Evolutionary conservation across 2,797 vertebrate species (phyloP), one percentile per base, ranked within the genome.

Genomic region (Pseudomugil tenellus): DNA sequence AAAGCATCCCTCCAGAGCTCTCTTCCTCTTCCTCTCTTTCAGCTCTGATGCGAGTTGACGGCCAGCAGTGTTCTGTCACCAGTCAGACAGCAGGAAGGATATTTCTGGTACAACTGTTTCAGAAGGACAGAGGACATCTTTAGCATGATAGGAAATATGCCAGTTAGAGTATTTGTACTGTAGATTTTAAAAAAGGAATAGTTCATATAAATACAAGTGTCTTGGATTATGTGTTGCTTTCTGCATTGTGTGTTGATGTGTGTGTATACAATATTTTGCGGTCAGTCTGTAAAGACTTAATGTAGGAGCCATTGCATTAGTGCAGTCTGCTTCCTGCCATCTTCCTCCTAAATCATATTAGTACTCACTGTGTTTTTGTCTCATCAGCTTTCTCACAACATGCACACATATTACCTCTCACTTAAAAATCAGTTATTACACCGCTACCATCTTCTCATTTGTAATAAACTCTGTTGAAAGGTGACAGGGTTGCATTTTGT

Each of bases 271-370:
- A 51, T 75, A 66, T 62, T 49, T 72, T 89, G 76, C 63, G 85
- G 84, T 89, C 72, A 71, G 66, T 78, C 81, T 74, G 73, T 72
- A 48, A 83, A 74, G 81, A 87, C 80, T 87, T 89, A 91, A 89
- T 84, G 86, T 78, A 90, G 85, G 74, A 89, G 77, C 80, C 85
- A 82, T 84, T 91, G 87, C 88, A 92, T 92, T 92, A 90, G 89
- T 84, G 86, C 60, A 66, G 89, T 88, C 89, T 92, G 79, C 87
- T 92, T 92, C 88, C 91, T 90, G 86, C 70, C 82, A 55, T 89
- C 71, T 23, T 86, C 77, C 63, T 72, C 72, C 79, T 63, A 90
- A 93, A 93, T 90, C 79, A 81, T 85, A 89, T 91, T 91, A 91
- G 66, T 79, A 35, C 77, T 71, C 73, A 64, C 62, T 81, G 31